These are phyloP conservation scores for Dromiciops gliroides DNA, from an alignment of 2,113 vertebrate genomes.

Conservation along the genomic window DNA sequence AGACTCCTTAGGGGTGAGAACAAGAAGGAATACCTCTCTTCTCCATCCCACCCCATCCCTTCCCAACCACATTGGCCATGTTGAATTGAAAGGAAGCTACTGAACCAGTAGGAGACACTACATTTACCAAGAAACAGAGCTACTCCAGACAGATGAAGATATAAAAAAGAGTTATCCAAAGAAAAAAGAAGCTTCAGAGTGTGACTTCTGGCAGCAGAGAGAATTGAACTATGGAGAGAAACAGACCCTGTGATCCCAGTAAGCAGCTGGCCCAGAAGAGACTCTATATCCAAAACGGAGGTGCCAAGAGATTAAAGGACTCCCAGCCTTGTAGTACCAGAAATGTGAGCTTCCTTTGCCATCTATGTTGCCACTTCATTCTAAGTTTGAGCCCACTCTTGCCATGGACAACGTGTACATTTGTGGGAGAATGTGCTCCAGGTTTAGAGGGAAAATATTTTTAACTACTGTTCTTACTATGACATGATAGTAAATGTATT, in stretches of 20 bases:
- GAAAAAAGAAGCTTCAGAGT: too few relatives aligned
- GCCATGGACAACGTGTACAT: not conserved
- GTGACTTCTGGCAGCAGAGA: too few relatives aligned
- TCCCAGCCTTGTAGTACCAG: not conserved
- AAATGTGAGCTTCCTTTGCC: not conserved
- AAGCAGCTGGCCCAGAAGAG: not conserved
- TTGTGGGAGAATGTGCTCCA: not conserved
- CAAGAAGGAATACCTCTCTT: not conserved
- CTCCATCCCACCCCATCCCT: not conserved
- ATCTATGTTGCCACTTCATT: not conserved
- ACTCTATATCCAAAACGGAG: not conserved
- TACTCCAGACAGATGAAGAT: too few relatives aligned
- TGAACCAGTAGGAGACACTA: not conserved
- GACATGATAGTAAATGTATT: not conserved
- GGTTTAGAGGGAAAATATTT: not conserved
- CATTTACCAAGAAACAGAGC: not conserved
- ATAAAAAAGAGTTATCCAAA: too few relatives aligned
- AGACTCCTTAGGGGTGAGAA: not conserved
- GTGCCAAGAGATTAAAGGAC: not conserved
- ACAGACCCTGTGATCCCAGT: not conserved
- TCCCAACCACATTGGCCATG: not conserved
- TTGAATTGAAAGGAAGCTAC: not conserved
- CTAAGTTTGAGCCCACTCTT: not conserved
- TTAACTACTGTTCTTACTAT: not conserved
- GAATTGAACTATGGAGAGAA: not conserved